Evolutionary conservation across 2,113 vertebrate genomes (phyloP).

Genomic region (Puffinus mauretanicus): DNA sequence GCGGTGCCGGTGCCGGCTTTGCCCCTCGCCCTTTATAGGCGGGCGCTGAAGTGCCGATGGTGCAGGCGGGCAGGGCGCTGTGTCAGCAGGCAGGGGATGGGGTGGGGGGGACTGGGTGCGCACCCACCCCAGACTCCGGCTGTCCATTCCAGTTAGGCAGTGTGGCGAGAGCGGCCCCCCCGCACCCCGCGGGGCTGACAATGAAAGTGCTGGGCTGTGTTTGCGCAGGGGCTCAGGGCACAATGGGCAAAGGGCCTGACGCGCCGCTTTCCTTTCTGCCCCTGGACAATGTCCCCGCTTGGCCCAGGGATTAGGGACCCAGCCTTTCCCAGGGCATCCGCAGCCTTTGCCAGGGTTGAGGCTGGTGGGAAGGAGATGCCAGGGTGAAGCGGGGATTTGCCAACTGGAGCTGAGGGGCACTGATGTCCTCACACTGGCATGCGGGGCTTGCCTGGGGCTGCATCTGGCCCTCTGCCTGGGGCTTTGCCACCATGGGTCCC

Average conservation of each 20-base stretch:
- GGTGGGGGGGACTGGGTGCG: neutral
- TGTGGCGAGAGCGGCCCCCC: conserved; percentile 50
- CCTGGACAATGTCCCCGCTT: conserved; percentile 21
- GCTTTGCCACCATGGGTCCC: neutral
- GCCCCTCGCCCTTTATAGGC: conserved; percentile 67
- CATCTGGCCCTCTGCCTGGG: neutral
- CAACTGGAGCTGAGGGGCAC: neutral
- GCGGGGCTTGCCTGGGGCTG: neutral
- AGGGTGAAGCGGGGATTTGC: neutral
- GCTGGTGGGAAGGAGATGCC: conserved; percentile 13
- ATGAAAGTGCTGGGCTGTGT: conserved; percentile 68
- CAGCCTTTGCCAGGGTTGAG: conserved; percentile 27
- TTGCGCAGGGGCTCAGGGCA: conserved; percentile 40
- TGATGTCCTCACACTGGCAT: neutral
- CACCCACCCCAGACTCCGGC: neutral
- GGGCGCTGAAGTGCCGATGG: conserved; percentile 26
- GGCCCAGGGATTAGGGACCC: conserved; percentile 58
- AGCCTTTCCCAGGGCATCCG: conserved; percentile 50
- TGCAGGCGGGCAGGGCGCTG: conserved; percentile 42
- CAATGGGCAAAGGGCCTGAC: conserved; percentile 64
- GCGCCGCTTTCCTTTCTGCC: conserved; percentile 65
- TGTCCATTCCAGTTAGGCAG: conserved; percentile 63
- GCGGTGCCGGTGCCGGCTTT: conserved; percentile 18
- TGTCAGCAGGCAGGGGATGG: conserved; percentile 51
- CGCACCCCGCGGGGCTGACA: neutral